phyloP scores from a whole-genome alignment of 2,888 invertebrate species.

The Trichopoda pennipes region DNA sequence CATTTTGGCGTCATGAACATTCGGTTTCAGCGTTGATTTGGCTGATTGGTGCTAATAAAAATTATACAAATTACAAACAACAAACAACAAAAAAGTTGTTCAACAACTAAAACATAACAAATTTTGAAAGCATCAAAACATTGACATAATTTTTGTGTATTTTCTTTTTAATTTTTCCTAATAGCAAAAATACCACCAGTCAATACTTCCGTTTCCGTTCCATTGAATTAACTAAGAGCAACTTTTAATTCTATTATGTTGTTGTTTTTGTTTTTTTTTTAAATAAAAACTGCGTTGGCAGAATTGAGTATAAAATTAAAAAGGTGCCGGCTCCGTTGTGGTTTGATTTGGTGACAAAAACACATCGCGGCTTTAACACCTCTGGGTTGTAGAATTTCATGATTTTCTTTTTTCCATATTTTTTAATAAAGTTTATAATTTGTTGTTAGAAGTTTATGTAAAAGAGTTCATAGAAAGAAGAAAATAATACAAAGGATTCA shows the following conservation, averaged over 20 bases:
- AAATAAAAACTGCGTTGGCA: background rate
- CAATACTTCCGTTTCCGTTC: conserved; percentile 64
- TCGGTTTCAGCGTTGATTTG: too few relatives aligned
- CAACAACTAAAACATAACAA: too few relatives aligned
- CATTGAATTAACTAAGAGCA: conserved; percentile 54
- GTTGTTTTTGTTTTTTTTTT: background rate
- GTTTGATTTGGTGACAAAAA: conserved; percentile 56
- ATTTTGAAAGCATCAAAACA: conserved; percentile 33
- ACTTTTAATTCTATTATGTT: conserved; percentile 52
- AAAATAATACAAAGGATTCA: too few relatives aligned
- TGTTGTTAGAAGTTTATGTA: too few relatives aligned
- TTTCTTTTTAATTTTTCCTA: too few relatives aligned
- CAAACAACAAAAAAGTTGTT: too few relatives aligned
- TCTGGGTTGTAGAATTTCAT: background rate
- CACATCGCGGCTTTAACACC: conserved; percentile 10
- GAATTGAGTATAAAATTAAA: conserved; percentile 39
- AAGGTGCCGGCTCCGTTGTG: conserved; percentile 22
- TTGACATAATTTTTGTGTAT: conserved; percentile 34
- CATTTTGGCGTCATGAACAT: too few relatives aligned
- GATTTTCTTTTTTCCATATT: too few relatives aligned
- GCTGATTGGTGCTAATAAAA: too few relatives aligned
- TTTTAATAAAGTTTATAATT: too few relatives aligned
- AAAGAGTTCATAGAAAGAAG: too few relatives aligned
- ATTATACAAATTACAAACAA: too few relatives aligned
- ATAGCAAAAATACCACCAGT: background rate